These are phyloP conservation scores for Laterallus jamaicensis DNA, from an alignment of 2,113 vertebrate species.

Conservation along the genomic window DNA sequence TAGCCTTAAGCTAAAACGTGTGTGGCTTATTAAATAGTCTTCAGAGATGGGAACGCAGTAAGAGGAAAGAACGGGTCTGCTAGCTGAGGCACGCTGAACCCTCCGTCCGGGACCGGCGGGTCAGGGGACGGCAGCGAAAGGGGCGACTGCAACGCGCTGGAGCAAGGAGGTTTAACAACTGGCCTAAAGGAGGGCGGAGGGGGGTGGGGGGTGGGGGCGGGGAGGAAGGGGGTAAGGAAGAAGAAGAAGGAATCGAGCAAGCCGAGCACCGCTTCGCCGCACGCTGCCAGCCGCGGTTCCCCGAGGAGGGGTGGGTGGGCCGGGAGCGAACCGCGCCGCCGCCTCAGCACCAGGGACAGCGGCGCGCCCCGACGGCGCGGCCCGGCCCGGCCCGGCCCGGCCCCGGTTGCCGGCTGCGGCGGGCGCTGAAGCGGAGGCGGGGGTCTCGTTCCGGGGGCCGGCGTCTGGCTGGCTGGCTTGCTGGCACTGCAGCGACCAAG, in stretches of 20 bases:
- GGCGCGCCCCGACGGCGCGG: neutral
- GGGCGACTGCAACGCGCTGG: neutral
- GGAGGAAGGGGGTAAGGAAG: too few relatives aligned
- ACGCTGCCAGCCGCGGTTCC: neutral
- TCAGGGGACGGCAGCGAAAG: neutral
- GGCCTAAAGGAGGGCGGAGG: too few relatives aligned
- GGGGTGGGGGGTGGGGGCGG: too few relatives aligned
- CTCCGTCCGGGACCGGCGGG: neutral
- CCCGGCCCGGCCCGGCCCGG: too few relatives aligned
- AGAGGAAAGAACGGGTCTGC: neutral
- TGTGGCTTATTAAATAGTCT: neutral
- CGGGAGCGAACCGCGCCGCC: neutral
- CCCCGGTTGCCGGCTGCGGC: too few relatives aligned
- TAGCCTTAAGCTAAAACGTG: neutral
- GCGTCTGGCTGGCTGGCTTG: too few relatives aligned
- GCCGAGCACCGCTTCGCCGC: neutral
- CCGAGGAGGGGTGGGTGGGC: fast-evolving
- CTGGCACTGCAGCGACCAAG: too few relatives aligned
- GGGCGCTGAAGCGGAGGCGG: too few relatives aligned
- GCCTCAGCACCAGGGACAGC: conserved; percentile 53
- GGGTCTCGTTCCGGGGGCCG: too few relatives aligned
- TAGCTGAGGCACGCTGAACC: neutral
- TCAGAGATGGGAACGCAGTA: neutral
- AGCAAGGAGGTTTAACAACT: neutral
- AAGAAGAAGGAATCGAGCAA: too few relatives aligned